These are phyloP conservation scores for Ictalurus furcatus DNA, from an alignment of 2,113 vertebrate species.

Conservation along the genomic window DNA sequence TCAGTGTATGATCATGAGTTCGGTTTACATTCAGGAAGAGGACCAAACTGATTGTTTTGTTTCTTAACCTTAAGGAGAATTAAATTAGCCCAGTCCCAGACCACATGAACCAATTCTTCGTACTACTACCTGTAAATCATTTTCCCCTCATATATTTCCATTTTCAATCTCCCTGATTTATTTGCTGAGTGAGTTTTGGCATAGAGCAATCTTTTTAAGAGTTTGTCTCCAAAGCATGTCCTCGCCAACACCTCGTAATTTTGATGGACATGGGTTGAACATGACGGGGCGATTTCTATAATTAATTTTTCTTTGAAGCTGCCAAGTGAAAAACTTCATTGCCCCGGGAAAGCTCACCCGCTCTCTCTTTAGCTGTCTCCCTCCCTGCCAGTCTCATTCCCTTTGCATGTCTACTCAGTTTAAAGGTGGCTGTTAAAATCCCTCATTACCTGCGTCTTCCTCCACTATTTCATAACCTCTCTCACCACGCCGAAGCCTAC, in stretches of 20 bases:
- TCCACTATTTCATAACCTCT: background rate
- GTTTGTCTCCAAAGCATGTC: conserved; percentile 48
- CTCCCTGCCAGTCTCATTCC: conserved; percentile 25
- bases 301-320: conserved; percentile 85
- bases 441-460: conserved; percentile 36
- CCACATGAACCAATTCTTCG: background rate
- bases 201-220: conserved; percentile 42
- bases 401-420: conserved; percentile 36
- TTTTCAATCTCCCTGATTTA: background rate
- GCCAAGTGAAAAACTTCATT: conserved; percentile 68
- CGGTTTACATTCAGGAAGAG: background rate
- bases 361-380: conserved; percentile 55
- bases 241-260: conserved; percentile 43
- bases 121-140: background rate
- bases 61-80: background rate
- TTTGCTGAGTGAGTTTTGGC: conserved; percentile 22
- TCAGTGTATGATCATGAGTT: background rate
- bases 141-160: background rate
- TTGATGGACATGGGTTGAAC: conserved; percentile 64
- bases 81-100: background rate
- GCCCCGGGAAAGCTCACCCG: conserved; percentile 70
- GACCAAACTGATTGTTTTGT: background rate
- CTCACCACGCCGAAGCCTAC: background rate
- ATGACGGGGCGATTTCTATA: conserved; percentile 75
- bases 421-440: conserved; percentile 35